Evolutionary conservation across 2,888 invertebrate genomes (phyloP), one percentile per base, ranked within the genome.

Genomic region (Dryomyza anilis): DNA sequence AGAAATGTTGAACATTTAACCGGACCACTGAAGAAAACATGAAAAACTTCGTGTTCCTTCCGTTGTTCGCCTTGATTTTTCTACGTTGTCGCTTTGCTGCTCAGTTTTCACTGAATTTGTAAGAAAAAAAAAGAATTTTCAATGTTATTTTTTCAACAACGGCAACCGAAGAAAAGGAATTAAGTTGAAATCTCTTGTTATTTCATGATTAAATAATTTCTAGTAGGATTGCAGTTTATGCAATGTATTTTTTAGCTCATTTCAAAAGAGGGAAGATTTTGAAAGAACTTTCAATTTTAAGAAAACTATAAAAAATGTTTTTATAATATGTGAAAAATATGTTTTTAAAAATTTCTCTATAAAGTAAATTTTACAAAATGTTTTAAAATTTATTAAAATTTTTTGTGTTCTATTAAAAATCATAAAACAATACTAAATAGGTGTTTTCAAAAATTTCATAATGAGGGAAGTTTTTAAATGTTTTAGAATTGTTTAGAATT

Each of bases 21-120:
- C 60, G 36, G 60, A 52, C 50, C 7, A n/a, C 8, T 10, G 48
- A 50, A 52, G 60, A 16, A 46, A 50, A 52, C 50, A 36, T 36
- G 27, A 50, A 50, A 29, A 39, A 48, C 59, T 46, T 36, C 23
- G 46, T 16, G 46, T 46, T 46, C 46, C 58, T 46, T 59, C 33
- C 46, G 30, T 23, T 12, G n/a, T 12, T 39, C 21, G 56, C 36
- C 16, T 25, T 29, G 19, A 16, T 52, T 29, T n/a, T 52, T 52
- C 2, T 6, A 36, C 29, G 27, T n/a, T 29, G n/a, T 29, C 5
- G 8, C 7, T 36, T 56, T 27, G 1, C 14, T 27, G 52, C n/a
- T 29, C 10, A 14, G 25, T 29, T n/a, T 52, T 14, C 52, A 29
- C 14, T 33, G 7, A 30, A 4, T 27, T 7, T 27, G 10, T 10